Percentiles rank a stretch among this genome's conserved stretches.
Conservation (phyloP, 1,140 invertebrate species). For the Halotydeus destructor region DNA sequence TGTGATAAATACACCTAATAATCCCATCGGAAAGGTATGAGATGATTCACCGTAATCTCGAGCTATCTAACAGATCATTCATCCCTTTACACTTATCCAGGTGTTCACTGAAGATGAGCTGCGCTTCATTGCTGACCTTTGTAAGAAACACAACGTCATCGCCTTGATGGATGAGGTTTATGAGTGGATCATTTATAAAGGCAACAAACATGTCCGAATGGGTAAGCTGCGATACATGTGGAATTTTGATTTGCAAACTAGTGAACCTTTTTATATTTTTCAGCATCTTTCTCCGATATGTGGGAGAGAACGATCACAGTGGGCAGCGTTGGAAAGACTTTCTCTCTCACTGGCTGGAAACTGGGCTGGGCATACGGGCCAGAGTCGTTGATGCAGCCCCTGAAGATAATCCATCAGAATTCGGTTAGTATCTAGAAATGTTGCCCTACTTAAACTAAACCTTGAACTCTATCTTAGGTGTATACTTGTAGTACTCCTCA, state of each 20-base stretch:
- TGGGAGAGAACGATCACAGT: conserved; percentile 93
- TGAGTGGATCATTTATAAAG: conserved; percentile 83
- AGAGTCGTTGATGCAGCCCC: conserved; percentile 46
- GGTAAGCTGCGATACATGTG: conserved; percentile 31
- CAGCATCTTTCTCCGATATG: conserved; percentile 84
- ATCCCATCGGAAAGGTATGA: conserved; percentile 73
- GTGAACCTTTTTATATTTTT: conserved; percentile 11
- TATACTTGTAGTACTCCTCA: conserved; percentile 70
- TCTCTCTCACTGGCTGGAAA: conserved; percentile 93
- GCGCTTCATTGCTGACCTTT: conserved; percentile 57
- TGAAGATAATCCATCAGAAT: conserved; percentile 85
- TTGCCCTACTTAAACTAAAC: too few species aligned
- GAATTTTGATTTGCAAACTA: background rate
- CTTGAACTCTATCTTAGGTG: too few species aligned
- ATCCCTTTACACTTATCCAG: conserved; percentile 17
- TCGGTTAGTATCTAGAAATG: too few species aligned
- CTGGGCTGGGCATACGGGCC: conserved; percentile 90
- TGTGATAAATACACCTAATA: conserved; percentile 87
- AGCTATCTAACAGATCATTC: background rate
- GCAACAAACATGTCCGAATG: conserved; percentile 66
- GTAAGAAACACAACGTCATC: conserved; percentile 74
- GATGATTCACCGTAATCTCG: background rate
- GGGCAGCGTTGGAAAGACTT: conserved; percentile 91
- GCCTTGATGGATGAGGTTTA: conserved; percentile 94
- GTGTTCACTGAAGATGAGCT: conserved; percentile 32